Evolutionary conservation across 2,888 invertebrate genomes (phyloP).

Genomic region (Matsumyia berberina): DNA sequence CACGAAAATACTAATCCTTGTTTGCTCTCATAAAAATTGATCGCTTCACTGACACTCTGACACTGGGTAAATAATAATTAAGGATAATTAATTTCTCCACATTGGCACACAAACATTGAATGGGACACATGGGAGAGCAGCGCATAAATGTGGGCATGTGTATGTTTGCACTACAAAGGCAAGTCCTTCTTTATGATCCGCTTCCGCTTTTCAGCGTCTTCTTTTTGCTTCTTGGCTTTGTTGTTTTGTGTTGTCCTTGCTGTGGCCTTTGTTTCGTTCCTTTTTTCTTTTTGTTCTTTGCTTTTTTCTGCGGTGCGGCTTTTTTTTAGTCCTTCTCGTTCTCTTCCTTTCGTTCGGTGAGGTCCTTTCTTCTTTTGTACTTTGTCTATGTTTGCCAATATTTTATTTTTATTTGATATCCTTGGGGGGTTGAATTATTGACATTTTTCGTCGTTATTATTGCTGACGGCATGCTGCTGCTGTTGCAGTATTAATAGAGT

Average conservation of each 20-base stretch:
- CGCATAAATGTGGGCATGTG: conserved; percentile 19
- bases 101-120: conserved; percentile 40
- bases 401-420: conserved; percentile 74
- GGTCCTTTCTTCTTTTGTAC: conserved; percentile 47
- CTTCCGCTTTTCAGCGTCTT: conserved; percentile 51
- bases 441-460: conserved; percentile 74
- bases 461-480: conserved; percentile 67
- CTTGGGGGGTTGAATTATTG: conserved; percentile 70
- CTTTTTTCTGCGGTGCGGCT: conserved; percentile 45
- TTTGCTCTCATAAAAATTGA: conserved; percentile 72
- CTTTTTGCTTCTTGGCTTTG: conserved; percentile 3
- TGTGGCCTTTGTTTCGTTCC: conserved; percentile 51
- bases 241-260: conserved; percentile 36
- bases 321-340: conserved; percentile 8
- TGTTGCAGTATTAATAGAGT: conserved; percentile 44
- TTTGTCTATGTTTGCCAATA: conserved; percentile 70
- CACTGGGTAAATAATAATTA: conserved; percentile 74
- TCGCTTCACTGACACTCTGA: conserved; percentile 68
- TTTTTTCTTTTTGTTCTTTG: conserved; percentile 12
- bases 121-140: conserved; percentile 31
- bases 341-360: background rate
- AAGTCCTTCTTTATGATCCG: conserved; percentile 53
- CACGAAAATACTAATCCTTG: conserved; percentile 59
- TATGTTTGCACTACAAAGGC: conserved; percentile 56
- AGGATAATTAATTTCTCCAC: conserved; percentile 74